Evolutionary conservation across 2,888 invertebrate species (phyloP).

Genomic region (Steinernema carpocapsae): DNA sequence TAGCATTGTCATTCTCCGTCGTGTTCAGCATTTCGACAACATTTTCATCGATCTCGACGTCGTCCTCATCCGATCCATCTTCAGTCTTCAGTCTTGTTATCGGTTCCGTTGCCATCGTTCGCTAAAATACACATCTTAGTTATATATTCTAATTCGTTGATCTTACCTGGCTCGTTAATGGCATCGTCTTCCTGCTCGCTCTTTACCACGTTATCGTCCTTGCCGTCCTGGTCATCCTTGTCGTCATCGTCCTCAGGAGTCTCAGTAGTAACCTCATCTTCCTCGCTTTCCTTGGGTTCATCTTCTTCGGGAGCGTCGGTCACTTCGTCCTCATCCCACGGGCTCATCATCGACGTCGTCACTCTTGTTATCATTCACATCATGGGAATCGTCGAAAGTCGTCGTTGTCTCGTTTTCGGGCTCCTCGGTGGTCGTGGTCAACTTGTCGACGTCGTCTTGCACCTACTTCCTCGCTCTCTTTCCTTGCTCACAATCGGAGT

Average conservation of each 20-base stretch:
- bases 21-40: not conserved
- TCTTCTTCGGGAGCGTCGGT: too few species aligned
- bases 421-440: constrained; percentile 3
- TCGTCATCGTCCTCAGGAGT: constrained; percentile 33
- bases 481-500: not conserved
- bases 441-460: not conserved
- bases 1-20: not conserved
- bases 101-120: not conserved
- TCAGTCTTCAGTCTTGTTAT: not conserved
- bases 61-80: too few species aligned
- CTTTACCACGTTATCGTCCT: not conserved
- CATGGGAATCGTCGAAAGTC: too few species aligned
- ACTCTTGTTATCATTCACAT: too few species aligned
- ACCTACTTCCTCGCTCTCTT: not conserved
- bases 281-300: constrained; percentile 35
- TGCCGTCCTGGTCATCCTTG: not conserved
- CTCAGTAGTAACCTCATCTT: too few species aligned
- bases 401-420: constrained; percentile 15
- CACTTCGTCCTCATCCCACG: too few species aligned
- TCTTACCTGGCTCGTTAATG: not conserved
- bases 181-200: not conserved
- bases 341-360: constrained; percentile 25
- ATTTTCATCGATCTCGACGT: not conserved
- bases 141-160: not conserved
- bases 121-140: not conserved